Evolutionary conservation across 2,797 vertebrate species (phyloP), one percentile per base, ranked within the genome.

Genomic region (Melanotaenia maccullochi): DNA sequence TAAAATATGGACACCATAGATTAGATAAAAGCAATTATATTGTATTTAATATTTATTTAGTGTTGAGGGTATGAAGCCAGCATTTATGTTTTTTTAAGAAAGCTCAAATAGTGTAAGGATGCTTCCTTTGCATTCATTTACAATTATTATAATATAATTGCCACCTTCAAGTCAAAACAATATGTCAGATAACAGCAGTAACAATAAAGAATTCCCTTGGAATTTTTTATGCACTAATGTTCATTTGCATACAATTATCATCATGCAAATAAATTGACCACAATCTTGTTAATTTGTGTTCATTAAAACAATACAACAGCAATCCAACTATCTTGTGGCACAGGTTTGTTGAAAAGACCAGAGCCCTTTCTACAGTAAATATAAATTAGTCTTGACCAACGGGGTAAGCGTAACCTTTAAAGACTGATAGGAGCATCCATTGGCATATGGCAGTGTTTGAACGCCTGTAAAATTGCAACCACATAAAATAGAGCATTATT

Each of bases 61-160:
- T 24, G 63, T 68, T 68, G 24, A 30, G 38, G 42, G 8, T 65
- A 62, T 54, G 56, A 22, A 38, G 36, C 60, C 28, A 0, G 49
- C 69, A 76, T 81, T 72, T 13, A 4, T 44, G 51, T 32, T 72
- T 66, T 68, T 68, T 38, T 28, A 28, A 25, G 59, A 72, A 73
- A 76, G 68, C 80, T 83, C 64, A 83, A 76, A 82, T 54, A 54
- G 38, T 70, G 25, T 40, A 60, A 59, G 60, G n/a, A 66, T 57
- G 59, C 71, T 85, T 89, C 57, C 38, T 82, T 69, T 78, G 66
- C 20, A 42, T 40, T 5, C 28, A 71, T 81, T 82, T 81, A 58
- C 65, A 85, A 78, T 74, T 3, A 80, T 83, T 78, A 73, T 20
- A 68, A 64, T 16, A 42, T 42, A 16, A 42, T 42, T 42, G 40